Evolutionary conservation across 2,113 vertebrate genomes (phyloP).

Genomic region (Saccopteryx leptura): DNA sequence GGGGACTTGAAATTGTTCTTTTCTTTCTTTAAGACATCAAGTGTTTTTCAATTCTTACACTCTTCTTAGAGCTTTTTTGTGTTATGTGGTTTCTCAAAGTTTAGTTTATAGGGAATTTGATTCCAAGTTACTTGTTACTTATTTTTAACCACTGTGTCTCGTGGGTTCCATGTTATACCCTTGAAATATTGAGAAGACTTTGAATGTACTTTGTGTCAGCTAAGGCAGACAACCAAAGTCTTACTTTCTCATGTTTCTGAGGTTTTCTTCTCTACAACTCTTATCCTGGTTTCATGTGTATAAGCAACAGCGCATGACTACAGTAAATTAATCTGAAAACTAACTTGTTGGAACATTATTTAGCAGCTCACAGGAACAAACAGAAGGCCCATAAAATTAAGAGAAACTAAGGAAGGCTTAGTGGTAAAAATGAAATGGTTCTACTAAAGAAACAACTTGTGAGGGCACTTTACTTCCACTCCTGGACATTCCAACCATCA

Average conservation of each 20-base stretch:
- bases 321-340: not conserved
- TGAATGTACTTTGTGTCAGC: not conserved
- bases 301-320: not conserved
- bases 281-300: not conserved
- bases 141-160: not conserved
- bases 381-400: not conserved
- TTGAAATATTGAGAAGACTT: not conserved
- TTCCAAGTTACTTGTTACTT: not conserved
- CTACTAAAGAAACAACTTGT: not conserved
- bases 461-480: rapidly evolving
- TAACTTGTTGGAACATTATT: not conserved
- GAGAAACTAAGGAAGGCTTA: not conserved
- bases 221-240: not conserved
- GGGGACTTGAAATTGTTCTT: not conserved
- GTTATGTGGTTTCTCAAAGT: not conserved
- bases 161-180: not conserved
- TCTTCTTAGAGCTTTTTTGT: not conserved
- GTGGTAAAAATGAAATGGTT: not conserved
- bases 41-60: not conserved
- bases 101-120: not conserved
- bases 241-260: not conserved
- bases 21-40: not conserved
- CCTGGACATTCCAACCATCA: not conserved
- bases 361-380: not conserved
- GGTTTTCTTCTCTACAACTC: not conserved